Conservation (phyloP, 2,113 vertebrate genomes). For the Melospiza melodia region DNA sequence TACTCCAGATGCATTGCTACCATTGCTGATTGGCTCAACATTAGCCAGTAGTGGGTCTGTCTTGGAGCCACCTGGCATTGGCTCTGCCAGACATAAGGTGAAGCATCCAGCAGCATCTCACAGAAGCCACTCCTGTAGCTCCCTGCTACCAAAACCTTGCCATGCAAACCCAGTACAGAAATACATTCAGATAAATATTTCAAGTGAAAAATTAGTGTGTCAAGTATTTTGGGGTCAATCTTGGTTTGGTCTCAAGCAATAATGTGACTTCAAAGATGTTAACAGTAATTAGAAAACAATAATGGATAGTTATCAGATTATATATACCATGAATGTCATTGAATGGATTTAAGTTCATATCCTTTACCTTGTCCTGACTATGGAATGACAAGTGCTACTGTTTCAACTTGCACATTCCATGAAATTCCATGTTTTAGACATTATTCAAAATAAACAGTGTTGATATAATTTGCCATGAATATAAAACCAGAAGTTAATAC, state of each 20-base stretch:
- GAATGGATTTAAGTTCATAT: background rate
- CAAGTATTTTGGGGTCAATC: background rate
- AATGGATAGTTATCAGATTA: background rate
- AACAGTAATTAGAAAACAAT: background rate
- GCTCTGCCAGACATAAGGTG: too few species aligned
- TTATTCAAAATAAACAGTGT: background rate
- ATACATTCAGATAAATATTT: background rate
- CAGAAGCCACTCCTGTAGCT: background rate
- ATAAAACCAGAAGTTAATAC: background rate
- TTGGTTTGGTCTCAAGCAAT: background rate
- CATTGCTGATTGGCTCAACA: too few species aligned
- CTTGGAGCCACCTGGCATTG: too few species aligned
- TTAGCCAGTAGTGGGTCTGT: too few species aligned
- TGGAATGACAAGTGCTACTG: background rate
- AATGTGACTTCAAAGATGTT: background rate
- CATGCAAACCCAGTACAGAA: background rate
- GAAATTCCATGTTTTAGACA: background rate
- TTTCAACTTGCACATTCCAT: background rate
- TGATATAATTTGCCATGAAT: background rate
- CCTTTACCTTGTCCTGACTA: background rate
- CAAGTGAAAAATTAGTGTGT: background rate
- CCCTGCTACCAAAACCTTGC: background rate
- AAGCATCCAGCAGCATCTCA: too few species aligned
- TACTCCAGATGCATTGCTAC: too few species aligned
- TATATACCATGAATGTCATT: background rate